Conservation (phyloP, 1,140 invertebrate genomes). For the Drosophila bocqueti region DNA sequence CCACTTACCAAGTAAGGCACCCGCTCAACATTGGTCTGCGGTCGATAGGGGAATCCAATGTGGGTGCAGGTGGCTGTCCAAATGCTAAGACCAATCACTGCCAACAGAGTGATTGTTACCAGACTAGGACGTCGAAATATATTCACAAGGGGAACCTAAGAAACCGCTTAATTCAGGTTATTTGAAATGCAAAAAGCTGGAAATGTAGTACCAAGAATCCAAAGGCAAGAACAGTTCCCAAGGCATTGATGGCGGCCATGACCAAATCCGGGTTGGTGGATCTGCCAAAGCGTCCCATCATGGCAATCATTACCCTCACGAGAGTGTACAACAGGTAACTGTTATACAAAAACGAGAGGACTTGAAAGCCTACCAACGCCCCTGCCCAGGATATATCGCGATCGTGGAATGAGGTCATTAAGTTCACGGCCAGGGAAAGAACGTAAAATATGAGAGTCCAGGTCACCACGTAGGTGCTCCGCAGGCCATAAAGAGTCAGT, state of each 20-base stretch:
- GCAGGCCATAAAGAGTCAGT: slow-evolving; percentile 52
- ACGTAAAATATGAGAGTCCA: slow-evolving; percentile 60
- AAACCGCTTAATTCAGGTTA: background rate
- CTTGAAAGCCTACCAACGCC: slow-evolving; percentile 84
- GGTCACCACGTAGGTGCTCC: slow-evolving; percentile 54
- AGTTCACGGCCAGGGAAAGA: slow-evolving; percentile 49
- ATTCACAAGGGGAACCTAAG: slow-evolving; percentile 62
- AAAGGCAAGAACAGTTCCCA: slow-evolving; percentile 70
- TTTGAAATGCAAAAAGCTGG: background rate
- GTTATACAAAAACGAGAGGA: slow-evolving; percentile 85
- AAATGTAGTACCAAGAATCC: slow-evolving; percentile 66
- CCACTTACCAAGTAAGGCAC: slow-evolving; percentile 88
- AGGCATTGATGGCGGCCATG: slow-evolving; percentile 85
- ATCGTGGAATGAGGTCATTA: slow-evolving; percentile 60
- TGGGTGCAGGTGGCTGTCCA: slow-evolving; percentile 88
- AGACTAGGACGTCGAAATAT: slow-evolving; percentile 60
- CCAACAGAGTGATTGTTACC: slow-evolving; percentile 78
- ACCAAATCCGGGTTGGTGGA: slow-evolving; percentile 87
- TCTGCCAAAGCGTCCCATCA: slow-evolving; percentile 88
- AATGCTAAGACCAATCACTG: slow-evolving; percentile 83
- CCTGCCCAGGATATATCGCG: slow-evolving; percentile 87
- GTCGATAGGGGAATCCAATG: slow-evolving; percentile 91
- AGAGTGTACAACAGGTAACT: slow-evolving; percentile 88
- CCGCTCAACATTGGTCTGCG: slow-evolving; percentile 88
- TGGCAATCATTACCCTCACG: slow-evolving; percentile 85